Percentiles rank a stretch among this genome's conserved stretches.
Conservation (phyloP, 2,888 invertebrate genomes). For the Sesia bembeciformis region DNA sequence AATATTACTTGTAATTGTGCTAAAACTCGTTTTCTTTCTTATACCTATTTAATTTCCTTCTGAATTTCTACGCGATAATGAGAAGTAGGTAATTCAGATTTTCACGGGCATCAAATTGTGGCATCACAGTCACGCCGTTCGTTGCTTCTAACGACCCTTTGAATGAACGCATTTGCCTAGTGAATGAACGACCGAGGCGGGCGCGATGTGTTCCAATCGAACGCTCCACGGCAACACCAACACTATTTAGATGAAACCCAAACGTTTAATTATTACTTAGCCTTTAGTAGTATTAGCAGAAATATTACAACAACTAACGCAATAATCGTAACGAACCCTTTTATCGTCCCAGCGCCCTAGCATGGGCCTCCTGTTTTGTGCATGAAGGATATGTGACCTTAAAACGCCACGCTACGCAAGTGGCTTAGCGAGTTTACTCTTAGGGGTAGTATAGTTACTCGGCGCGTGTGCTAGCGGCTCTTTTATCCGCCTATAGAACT, state of each 20-base stretch:
- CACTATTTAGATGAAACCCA: neutral
- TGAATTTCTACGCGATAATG: slow-evolving; percentile 11
- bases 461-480: too few species aligned
- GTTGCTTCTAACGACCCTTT: slow-evolving; percentile 26
- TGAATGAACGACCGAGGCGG: slow-evolving; percentile 1
- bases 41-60: slow-evolving; percentile 1
- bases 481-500: too few species aligned
- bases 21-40: too few species aligned
- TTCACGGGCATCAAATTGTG: slow-evolving; percentile 27
- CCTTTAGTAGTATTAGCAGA: neutral
- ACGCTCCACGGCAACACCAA: neutral
- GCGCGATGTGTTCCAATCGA: neutral
- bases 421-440: too few species aligned
- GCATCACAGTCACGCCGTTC: slow-evolving; percentile 22
- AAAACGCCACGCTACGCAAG: too few species aligned
- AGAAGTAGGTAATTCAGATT: slow-evolving; percentile 21
- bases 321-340: too few species aligned
- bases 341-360: too few species aligned
- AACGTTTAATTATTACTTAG: neutral
- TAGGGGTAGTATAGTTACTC: too few species aligned
- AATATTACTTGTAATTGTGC: too few species aligned
- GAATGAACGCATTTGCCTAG: slow-evolving; percentile 13
- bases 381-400: too few species aligned
- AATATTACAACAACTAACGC: too few species aligned
- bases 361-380: too few species aligned